Evolutionary conservation across 2,797 vertebrate genomes (phyloP).

Genomic region (Sciurus vulgaris): DNA sequence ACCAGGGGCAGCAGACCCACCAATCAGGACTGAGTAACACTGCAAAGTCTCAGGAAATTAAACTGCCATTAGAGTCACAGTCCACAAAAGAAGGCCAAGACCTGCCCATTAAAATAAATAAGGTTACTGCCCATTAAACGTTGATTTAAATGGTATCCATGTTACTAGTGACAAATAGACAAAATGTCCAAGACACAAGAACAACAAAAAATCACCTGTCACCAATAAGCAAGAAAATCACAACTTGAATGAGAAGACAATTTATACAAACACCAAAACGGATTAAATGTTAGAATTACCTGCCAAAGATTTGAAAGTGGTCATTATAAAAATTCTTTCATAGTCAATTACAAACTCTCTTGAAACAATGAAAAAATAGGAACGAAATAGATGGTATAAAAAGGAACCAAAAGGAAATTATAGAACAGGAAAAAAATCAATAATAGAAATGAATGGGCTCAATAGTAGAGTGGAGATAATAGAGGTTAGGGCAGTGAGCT

Average conservation of each 20-base stretch:
- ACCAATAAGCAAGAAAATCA: not conserved
- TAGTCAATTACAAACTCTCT: not conserved
- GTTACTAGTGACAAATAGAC: not conserved
- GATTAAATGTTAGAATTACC: not conserved
- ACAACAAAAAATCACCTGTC: not conserved
- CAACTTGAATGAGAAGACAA: not conserved
- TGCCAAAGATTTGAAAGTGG: not conserved
- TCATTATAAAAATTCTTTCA: not conserved
- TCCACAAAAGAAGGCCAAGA: not conserved
- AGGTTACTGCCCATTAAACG: not conserved
- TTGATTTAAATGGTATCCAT: not conserved
- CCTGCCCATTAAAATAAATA: not conserved
- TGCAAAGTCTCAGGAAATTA: not conserved
- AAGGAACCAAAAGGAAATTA: not conserved
- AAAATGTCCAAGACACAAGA: not conserved
- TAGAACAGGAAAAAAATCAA: not conserved
- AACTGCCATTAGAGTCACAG: not conserved
- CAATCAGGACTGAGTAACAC: not conserved
- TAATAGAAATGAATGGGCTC: not conserved
- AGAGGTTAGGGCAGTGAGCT: not conserved
- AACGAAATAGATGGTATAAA: not conserved
- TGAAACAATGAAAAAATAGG: not conserved
- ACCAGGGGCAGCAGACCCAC: accelerated
- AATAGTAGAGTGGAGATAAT: not conserved
- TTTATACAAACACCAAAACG: not conserved